Evolutionary conservation across 2,113 vertebrate genomes (phyloP).

Genomic region (Alosa alosa): DNA sequence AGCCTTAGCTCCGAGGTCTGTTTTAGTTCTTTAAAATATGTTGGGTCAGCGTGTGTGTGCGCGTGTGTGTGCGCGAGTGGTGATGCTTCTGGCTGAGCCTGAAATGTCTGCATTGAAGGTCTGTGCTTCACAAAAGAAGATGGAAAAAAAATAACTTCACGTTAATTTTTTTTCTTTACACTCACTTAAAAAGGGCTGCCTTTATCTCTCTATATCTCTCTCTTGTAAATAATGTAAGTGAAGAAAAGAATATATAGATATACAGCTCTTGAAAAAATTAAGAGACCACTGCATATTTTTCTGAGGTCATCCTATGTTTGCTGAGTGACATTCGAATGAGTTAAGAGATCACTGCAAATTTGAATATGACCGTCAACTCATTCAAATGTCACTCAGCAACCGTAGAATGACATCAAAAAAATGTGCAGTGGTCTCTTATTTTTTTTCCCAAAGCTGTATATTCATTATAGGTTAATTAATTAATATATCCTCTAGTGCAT

Average conservation of each 20-base stretch:
- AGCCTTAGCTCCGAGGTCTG: slow-evolving; percentile 49
- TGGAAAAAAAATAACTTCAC: slow-evolving; percentile 49
- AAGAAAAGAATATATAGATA: slow-evolving; percentile 55
- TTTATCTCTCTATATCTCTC: slow-evolving; percentile 63
- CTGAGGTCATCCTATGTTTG: no score
- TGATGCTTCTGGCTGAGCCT: slow-evolving; percentile 35
- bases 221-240: slow-evolving; percentile 77
- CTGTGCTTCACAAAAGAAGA: slow-evolving; percentile 72
- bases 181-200: slow-evolving; percentile 88
- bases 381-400: no score
- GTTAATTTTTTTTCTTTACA: slow-evolving; percentile 59
- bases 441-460: not conserved
- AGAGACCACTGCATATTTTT: no score
- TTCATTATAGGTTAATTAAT: not conserved
- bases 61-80: slow-evolving; percentile 40
- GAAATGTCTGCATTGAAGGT: slow-evolving; percentile 59
- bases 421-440: no score
- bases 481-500: slow-evolving; percentile 70
- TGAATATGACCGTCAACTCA: no score
- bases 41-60: slow-evolving; percentile 11
- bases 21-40: slow-evolving; percentile 42
- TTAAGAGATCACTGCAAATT: no score
- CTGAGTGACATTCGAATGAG: no score
- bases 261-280: slow-evolving; percentile 35
- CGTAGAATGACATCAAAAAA: no score